Conservation (phyloP, 2,113 vertebrate genomes). For the Pimephales promelas region DNA sequence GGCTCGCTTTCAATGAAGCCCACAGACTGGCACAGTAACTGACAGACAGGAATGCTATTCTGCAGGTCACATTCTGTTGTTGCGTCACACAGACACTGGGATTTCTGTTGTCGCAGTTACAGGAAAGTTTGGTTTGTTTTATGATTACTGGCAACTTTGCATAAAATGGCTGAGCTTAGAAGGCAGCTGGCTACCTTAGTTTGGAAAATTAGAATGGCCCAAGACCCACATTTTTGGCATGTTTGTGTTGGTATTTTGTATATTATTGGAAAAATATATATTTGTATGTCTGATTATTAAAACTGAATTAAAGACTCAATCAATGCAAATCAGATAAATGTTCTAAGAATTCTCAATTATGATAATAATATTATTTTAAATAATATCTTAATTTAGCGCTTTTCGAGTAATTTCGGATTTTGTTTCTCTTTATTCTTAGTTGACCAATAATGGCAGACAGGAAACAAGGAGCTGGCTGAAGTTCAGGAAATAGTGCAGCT, state of each 20-base stretch:
- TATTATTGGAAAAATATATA: background rate
- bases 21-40: background rate
- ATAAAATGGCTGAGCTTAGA: background rate
- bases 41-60: slow-evolving; percentile 36
- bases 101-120: background rate
- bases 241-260: background rate
- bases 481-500: too few species aligned
- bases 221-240: background rate
- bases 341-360: background rate
- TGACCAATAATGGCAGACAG: too few species aligned
- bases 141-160: slow-evolving; percentile 2
- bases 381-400: too few species aligned
- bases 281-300: background rate
- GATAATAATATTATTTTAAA: too few species aligned
- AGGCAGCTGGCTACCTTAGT: background rate
- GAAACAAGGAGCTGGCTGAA: too few species aligned
- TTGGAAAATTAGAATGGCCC: slow-evolving; percentile 19
- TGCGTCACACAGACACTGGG: slow-evolving; percentile 10
- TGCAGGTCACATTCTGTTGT: background rate
- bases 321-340: background rate
- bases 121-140: slow-evolving; percentile 16
- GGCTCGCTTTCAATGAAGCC: background rate
- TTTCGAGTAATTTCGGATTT: too few species aligned
- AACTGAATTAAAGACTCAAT: background rate
- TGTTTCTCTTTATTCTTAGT: background rate